Conservation (phyloP, 2,113 vertebrate genomes). For the Cathartes aura region DNA sequence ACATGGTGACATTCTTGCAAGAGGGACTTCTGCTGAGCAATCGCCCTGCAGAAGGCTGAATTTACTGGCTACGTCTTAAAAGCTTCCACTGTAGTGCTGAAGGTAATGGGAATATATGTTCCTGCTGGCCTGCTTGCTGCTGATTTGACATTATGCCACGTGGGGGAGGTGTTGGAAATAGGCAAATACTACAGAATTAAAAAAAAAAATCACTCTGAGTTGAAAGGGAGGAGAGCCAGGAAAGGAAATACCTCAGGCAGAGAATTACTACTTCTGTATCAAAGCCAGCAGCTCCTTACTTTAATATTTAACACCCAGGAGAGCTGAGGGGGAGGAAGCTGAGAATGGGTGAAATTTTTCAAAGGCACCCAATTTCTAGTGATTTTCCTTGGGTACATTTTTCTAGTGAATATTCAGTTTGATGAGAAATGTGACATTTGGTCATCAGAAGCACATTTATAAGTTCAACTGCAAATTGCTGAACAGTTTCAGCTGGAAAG, state of each 20-base stretch:
- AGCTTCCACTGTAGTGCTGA: neutral
- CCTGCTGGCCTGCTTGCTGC: conserved; percentile 17
- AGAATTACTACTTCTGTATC: conserved; percentile 54
- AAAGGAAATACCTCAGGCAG: conserved; percentile 65
- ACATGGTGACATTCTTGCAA: neutral
- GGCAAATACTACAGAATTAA: neutral
- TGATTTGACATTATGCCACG: conserved; percentile 43
- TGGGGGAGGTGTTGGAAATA: conserved; percentile 40
- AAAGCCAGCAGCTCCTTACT: conserved; percentile 29
- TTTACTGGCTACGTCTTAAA: neutral
- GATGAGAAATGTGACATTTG: neutral
- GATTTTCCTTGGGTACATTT: neutral
- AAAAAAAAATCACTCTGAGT: neutral
- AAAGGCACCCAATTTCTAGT: conserved; percentile 23
- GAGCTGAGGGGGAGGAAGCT: conserved; percentile 15
- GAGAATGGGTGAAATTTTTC: conserved; percentile 37
- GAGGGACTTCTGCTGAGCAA: conserved; percentile 16
- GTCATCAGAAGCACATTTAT: neutral
- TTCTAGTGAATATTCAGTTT: neutral
- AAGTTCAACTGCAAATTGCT: neutral
- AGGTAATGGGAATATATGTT: neutral
- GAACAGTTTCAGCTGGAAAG: neutral
- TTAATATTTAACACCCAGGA: conserved; percentile 58
- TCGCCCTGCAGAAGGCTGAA: neutral
- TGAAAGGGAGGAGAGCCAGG: conserved; percentile 39